A percentile compares a stretch with the other conserved stretches of the same genome.
phyloP scores from a whole-genome alignment of 2,888 invertebrate genomes.

The Helleia helle region DNA sequence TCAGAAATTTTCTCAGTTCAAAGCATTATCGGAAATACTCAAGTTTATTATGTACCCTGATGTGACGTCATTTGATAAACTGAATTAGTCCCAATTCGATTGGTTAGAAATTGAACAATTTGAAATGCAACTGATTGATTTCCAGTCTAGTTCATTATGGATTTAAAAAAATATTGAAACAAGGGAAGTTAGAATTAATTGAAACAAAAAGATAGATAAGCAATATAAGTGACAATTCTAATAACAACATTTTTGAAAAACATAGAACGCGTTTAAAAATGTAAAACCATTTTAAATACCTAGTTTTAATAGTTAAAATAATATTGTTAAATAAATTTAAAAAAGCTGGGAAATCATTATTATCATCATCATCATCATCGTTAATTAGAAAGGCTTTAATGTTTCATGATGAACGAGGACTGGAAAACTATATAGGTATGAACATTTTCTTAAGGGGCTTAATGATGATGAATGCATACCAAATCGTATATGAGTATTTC shows the following conservation, averaged over 20 bases:
- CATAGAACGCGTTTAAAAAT: constrained; percentile 24
- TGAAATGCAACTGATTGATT: constrained; percentile 24
- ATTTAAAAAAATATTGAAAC: constrained; percentile 20
- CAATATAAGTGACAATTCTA: constrained; percentile 21
- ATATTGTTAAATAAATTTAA: no score
- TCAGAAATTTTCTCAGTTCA: constrained; percentile 21
- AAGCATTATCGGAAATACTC: constrained; percentile 20
- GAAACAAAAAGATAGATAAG: neutral
- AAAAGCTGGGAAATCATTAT: no score
- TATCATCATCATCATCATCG: no score
- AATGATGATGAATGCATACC: no score
- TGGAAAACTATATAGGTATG: no score
- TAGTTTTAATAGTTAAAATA: no score
- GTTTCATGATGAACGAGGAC: no score
- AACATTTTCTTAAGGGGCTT: no score
- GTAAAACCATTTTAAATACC: no score
- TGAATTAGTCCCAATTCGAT: constrained; percentile 17
- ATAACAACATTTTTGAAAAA: constrained; percentile 25
- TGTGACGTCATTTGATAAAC: constrained; percentile 15
- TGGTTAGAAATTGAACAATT: constrained; percentile 21
- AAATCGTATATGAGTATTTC: no score
- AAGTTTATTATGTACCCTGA: constrained; percentile 19
- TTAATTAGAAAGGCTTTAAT: no score
- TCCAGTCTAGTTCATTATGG: constrained; percentile 22
- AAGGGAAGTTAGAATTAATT: constrained; percentile 19